phyloP scores from a whole-genome alignment of 2,113 vertebrate species.

The Thalassoma bifasciatum region DNA sequence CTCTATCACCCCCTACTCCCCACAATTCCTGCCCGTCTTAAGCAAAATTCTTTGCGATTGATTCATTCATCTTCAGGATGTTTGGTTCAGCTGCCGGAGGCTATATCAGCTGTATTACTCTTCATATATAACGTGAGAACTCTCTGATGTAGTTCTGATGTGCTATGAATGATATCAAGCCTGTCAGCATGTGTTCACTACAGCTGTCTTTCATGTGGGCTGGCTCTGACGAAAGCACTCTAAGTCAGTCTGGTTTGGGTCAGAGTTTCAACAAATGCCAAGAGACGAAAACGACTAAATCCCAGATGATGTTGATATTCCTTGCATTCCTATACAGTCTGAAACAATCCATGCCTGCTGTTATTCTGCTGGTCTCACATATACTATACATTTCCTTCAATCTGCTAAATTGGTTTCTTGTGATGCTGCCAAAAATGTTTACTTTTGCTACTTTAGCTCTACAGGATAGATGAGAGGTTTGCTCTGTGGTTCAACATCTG shows the following conservation, averaged over 20 bases:
- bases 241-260: slow-evolving; percentile 37
- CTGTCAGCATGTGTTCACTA: slow-evolving; percentile 10
- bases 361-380: background rate
- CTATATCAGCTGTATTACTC: background rate
- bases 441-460: slow-evolving; percentile 2
- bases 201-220: slow-evolving; percentile 43
- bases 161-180: slow-evolving; percentile 19
- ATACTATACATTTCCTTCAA: slow-evolving; percentile 10
- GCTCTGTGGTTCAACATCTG: slow-evolving; percentile 48
- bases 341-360: slow-evolving; percentile 15
- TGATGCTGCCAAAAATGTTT: slow-evolving; percentile 36
- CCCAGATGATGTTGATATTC: slow-evolving; percentile 33
- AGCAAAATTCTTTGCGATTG: no score
- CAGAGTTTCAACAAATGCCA: slow-evolving; percentile 16
- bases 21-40: no score
- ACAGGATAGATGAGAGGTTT: slow-evolving; percentile 36
- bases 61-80: background rate
- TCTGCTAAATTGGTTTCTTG: slow-evolving; percentile 11
- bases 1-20: no score
- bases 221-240: background rate
- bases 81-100: background rate
- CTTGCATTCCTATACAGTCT: slow-evolving; percentile 20
- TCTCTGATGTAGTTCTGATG: background rate
- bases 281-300: slow-evolving; percentile 7
- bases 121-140: background rate